A percentile compares a stretch with the other conserved stretches of the same genome.
Evolutionary conservation across 1,140 invertebrate species (phyloP).

Genomic region (Streblospio benedicti): DNA sequence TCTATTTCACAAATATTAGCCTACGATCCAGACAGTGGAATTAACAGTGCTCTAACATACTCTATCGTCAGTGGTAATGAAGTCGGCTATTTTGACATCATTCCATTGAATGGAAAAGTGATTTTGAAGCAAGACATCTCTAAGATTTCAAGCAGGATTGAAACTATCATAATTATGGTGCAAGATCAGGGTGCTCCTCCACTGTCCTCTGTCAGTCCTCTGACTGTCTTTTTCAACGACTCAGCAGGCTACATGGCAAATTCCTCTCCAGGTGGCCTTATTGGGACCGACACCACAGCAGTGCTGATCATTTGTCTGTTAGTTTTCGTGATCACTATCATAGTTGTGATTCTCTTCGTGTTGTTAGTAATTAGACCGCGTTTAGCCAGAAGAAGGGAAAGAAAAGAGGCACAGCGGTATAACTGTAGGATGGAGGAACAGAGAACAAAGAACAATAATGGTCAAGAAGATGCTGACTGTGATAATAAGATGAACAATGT

Average conservation of each 20-base stretch:
- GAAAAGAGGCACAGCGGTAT: too few species aligned
- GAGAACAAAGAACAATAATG: too few species aligned
- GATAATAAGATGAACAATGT: too few species aligned
- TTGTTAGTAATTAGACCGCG: too few species aligned
- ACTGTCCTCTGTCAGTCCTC: background rate
- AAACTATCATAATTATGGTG: conserved; percentile 3
- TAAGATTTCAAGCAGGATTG: background rate
- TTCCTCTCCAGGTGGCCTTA: background rate
- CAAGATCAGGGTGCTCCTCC: conserved; percentile 9
- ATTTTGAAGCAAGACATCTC: background rate
- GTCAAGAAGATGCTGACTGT: too few species aligned
- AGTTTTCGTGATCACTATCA: background rate
- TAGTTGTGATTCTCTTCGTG: conserved; percentile 3
- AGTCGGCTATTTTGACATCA: conserved; percentile 3
- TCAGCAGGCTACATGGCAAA: background rate
- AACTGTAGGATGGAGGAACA: too few species aligned
- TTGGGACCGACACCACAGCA: background rate
- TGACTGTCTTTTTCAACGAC: background rate
- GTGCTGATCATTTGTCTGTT: conserved; percentile 1
- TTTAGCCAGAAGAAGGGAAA: too few species aligned
- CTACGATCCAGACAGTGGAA: conserved; percentile 6
- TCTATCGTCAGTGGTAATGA: conserved; percentile 3
- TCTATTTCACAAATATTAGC: conserved; percentile 6
- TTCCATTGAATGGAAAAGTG: conserved; percentile 3
- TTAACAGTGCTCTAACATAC: conserved; percentile 9